These are phyloP conservation scores for Romanomermis culicivorax DNA, from an alignment of 2,888 invertebrate species.

Conservation along the genomic window DNA sequence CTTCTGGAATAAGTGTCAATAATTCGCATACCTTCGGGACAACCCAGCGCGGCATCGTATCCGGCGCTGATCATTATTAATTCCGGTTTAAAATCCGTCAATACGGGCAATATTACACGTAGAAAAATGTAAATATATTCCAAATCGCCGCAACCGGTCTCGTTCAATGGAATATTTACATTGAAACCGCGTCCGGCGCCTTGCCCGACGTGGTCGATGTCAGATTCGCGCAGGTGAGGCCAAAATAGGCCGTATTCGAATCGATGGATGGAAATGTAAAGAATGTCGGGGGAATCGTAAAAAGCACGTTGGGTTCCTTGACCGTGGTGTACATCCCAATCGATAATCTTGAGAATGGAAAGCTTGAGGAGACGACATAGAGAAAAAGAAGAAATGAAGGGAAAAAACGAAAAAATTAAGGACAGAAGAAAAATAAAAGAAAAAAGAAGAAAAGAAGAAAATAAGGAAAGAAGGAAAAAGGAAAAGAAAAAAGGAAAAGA, in stretches of 20 bases:
- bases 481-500: no score
- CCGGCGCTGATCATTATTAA: constrained; percentile 70
- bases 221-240: constrained; percentile 32
- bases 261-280: constrained; percentile 76
- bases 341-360: constrained; percentile 64
- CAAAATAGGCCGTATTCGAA: constrained; percentile 73
- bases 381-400: no score
- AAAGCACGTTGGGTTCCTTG: constrained; percentile 17
- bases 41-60: constrained; percentile 56
- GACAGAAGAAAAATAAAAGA: no score
- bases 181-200: constrained; percentile 54
- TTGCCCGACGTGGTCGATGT: constrained; percentile 36
- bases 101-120: constrained; percentile 68
- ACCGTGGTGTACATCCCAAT: constrained; percentile 47
- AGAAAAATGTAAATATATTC: constrained; percentile 71
- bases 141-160: constrained; percentile 48
- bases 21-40: constrained; percentile 32
- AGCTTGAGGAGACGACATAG: no score
- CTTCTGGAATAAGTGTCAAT: no score
- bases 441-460: no score
- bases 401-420: no score
- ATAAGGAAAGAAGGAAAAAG: no score
- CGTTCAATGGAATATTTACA: constrained; percentile 78
- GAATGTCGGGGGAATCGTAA: constrained; percentile 34
- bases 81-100: constrained; percentile 58